These are phyloP conservation scores for Phoxinus dragarum DNA, from an alignment of 2,797 vertebrate species.

Conservation along the genomic window DNA sequence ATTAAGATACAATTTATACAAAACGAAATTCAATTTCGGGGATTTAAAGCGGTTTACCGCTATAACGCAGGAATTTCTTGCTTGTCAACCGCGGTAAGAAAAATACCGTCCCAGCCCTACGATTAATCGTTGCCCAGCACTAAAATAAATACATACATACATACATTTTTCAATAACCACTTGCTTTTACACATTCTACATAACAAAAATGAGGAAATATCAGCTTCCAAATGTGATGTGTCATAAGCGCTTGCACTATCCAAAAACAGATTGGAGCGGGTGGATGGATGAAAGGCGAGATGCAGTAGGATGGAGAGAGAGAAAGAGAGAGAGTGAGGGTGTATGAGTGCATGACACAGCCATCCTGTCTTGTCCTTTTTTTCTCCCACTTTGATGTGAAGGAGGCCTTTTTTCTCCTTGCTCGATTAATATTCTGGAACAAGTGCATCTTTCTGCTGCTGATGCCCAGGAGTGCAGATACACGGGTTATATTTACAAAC, in stretches of 20 bases:
- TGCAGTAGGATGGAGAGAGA: slow-evolving; percentile 18
- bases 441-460: slow-evolving; percentile 23
- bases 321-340: slow-evolving; percentile 23
- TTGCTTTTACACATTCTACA: slow-evolving; percentile 51
- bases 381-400: slow-evolving; percentile 74
- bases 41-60: too few relatives aligned
- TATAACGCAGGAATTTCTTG: too few relatives aligned
- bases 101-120: too few relatives aligned
- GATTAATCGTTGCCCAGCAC: too few relatives aligned
- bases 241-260: slow-evolving; percentile 66
- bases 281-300: slow-evolving; percentile 57
- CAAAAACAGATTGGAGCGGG: slow-evolving; percentile 67
- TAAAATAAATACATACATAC: too few relatives aligned
- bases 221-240: slow-evolving; percentile 64
- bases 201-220: slow-evolving; percentile 65
- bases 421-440: slow-evolving; percentile 66
- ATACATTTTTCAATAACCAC: background rate
- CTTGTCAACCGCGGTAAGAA: too few relatives aligned
- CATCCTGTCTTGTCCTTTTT: slow-evolving; percentile 65
- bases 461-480: slow-evolving; percentile 46
- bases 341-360: slow-evolving; percentile 57
- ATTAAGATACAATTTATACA: too few relatives aligned
- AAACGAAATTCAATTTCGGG: too few relatives aligned
- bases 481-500: slow-evolving; percentile 34
- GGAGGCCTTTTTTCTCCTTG: slow-evolving; percentile 40